phyloP scores from a whole-genome alignment of 1,140 invertebrate species.

The Drosophila varians region DNA sequence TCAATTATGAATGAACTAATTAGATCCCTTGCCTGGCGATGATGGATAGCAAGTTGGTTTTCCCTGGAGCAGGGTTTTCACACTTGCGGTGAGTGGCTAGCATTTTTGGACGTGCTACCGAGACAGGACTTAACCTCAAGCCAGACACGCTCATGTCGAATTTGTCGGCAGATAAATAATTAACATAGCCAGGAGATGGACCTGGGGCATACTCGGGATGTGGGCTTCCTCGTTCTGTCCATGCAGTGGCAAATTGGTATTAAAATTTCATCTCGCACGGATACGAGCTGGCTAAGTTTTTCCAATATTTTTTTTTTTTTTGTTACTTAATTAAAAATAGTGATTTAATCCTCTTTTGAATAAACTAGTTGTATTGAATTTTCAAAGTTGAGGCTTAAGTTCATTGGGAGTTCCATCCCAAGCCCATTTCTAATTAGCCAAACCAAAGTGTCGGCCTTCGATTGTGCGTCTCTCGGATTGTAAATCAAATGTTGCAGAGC shows the following conservation, averaged over 20 bases:
- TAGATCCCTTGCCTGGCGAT: constrained; percentile 46
- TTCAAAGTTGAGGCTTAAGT: no score
- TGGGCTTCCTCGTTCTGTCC: background rate
- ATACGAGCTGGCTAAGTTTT: constrained; percentile 15
- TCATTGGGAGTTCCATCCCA: no score
- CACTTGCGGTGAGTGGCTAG: constrained; percentile 42
- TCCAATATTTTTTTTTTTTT: no score
- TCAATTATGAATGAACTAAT: constrained; percentile 75
- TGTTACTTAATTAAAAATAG: background rate
- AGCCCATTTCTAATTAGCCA: constrained; percentile 25
- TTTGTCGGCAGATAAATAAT: constrained; percentile 42
- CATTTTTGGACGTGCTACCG: constrained; percentile 10
- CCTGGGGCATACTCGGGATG: background rate
- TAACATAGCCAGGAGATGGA: constrained; percentile 21
- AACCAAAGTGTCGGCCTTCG: constrained; percentile 2
- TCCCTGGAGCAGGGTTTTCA: constrained; percentile 33
- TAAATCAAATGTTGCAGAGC: constrained; percentile 21
- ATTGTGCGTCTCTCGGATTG: background rate
- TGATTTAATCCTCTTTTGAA: no score
- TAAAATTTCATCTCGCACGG: constrained; percentile 30
- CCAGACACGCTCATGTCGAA: constrained; percentile 21
- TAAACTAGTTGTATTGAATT: no score
- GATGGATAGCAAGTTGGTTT: constrained; percentile 35
- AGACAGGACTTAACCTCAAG: constrained; percentile 11
- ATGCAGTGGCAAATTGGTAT: constrained; percentile 21